These are phyloP conservation scores for Lagria hirta DNA, from an alignment of 2,888 invertebrate species.

Conservation along the genomic window DNA sequence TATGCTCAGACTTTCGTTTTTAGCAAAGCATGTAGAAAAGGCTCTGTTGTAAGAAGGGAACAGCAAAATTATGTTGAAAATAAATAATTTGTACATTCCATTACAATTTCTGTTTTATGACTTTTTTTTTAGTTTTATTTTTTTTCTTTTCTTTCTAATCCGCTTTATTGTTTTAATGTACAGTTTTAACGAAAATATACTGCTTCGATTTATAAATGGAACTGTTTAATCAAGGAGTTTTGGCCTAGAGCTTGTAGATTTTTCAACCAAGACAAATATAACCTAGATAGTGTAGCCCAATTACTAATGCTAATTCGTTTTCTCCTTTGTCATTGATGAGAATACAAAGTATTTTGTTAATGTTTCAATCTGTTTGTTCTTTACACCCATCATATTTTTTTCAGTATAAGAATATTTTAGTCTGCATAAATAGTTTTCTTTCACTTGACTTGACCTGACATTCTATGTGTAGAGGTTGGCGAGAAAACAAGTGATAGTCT, in stretches of 20 bases:
- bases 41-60: constrained; percentile 59
- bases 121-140: constrained; percentile 41
- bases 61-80: constrained; percentile 62
- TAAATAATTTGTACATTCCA: constrained; percentile 80
- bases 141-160: constrained; percentile 58
- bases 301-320: constrained; percentile 23
- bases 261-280: constrained; percentile 21
- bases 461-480: too few relatives aligned
- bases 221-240: constrained; percentile 10
- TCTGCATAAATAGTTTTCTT: too few relatives aligned
- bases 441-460: too few relatives aligned
- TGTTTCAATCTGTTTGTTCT: constrained; percentile 28
- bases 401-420: too few relatives aligned
- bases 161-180: constrained; percentile 56
- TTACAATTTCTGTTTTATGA: constrained; percentile 62
- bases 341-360: constrained; percentile 35
- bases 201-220: constrained; percentile 19
- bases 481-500: too few relatives aligned
- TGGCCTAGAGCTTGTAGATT: constrained; percentile 30
- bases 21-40: constrained; percentile 37
- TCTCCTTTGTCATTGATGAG: constrained; percentile 27
- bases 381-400: constrained; percentile 5
- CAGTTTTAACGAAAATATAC: constrained; percentile 40
- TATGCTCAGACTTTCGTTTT: constrained; percentile 13
- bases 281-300: constrained; percentile 20